Conservation (phyloP, 1,140 invertebrate genomes). For the Eurytemora carolleeae region DNA sequence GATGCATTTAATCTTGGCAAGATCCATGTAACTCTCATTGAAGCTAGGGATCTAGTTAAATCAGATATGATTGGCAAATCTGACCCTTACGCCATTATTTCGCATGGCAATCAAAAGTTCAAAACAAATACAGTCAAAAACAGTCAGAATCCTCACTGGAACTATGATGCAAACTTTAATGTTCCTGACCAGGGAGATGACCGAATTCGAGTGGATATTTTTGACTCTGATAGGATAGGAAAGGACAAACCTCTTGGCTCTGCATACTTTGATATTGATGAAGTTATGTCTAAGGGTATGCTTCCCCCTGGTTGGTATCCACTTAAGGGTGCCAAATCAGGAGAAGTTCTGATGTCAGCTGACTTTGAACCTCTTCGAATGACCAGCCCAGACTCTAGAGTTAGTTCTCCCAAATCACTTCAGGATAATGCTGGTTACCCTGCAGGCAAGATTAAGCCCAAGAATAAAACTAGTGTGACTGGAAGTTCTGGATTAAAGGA, state of each 20-base stretch:
- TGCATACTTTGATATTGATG: not conserved
- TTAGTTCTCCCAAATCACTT: not conserved
- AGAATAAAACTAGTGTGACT: not conserved
- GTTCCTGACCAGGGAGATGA: not conserved
- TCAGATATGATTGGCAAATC: not conserved
- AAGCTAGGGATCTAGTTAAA: not conserved
- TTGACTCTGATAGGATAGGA: not conserved
- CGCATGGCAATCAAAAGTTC: conserved; percentile 67
- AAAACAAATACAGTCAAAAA: conserved; percentile 73
- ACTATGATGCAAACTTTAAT: conserved; percentile 55
- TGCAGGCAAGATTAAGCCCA: not conserved
- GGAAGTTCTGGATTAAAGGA: not conserved
- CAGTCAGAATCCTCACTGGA: conserved; percentile 79
- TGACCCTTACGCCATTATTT: conserved; percentile 75
- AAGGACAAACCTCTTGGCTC: not conserved
- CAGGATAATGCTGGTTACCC: too few species aligned
- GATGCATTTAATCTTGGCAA: not conserved
- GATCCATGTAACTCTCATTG: not conserved
- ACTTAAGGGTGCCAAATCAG: not conserved
- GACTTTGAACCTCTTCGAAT: not conserved
- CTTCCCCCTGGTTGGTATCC: not conserved
- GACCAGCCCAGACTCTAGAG: not conserved
- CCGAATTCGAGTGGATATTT: not conserved
- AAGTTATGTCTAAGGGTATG: not conserved
- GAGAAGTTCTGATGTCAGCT: not conserved